Conservation (phyloP, 2,888 invertebrate species). For the Seira musarum region DNA sequence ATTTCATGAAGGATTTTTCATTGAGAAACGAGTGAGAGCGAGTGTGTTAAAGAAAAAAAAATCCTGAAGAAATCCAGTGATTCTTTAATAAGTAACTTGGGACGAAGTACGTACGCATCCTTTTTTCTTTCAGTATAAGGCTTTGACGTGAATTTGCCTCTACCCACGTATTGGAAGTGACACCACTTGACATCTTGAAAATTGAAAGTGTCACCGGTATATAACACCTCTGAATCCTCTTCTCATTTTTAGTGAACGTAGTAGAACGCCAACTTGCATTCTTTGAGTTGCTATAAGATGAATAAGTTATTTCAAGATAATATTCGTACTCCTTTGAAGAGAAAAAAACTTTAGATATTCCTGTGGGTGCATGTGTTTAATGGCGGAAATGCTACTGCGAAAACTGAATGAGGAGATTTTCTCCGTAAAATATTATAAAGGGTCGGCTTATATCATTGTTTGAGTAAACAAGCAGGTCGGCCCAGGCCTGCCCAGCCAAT, state of each 20-base stretch:
- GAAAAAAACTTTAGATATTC: too few species aligned
- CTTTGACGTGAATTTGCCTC: constrained; percentile 58
- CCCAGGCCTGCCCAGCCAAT: too few species aligned
- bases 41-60: neutral
- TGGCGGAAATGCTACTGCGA: too few species aligned
- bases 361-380: too few species aligned
- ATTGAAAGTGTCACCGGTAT: constrained; percentile 69
- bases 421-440: too few species aligned
- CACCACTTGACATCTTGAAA: constrained; percentile 69
- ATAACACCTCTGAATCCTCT: constrained; percentile 53
- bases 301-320: too few species aligned
- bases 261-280: neutral
- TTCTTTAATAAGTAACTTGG: constrained; percentile 12
- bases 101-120: neutral
- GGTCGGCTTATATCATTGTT: too few species aligned
- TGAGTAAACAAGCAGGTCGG: too few species aligned
- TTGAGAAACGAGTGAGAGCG: neutral
- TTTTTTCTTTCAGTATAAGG: neutral
- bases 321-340: too few species aligned
- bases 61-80: neutral
- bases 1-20: constrained; percentile 35
- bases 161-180: constrained; percentile 61
- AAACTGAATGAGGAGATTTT: too few species aligned
- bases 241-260: neutral
- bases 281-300: neutral